These are phyloP conservation scores for Ptychobarbus kaznakovi DNA, from an alignment of 2,797 vertebrate species.

Conservation along the genomic window DNA sequence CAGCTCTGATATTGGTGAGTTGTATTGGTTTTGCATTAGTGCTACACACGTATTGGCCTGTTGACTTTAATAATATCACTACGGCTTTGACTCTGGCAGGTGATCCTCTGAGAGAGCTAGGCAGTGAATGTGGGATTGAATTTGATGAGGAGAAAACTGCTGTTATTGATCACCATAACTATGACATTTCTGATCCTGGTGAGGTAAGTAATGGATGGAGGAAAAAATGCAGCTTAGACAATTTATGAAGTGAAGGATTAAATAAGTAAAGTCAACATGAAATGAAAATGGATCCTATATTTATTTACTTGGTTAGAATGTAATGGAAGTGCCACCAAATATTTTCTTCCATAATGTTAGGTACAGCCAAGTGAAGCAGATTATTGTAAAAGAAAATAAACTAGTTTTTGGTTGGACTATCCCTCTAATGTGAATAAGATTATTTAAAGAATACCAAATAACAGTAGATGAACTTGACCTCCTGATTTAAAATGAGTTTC, in stretches of 20 bases:
- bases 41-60: neutral
- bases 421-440: neutral
- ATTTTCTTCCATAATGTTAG: neutral
- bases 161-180: conserved; percentile 98
- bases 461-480: neutral
- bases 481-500: neutral
- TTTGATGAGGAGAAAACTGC: conserved; percentile 97
- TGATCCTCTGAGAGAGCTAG: conserved; percentile 94
- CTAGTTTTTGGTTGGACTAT: neutral
- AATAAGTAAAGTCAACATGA: neutral
- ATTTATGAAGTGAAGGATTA: neutral
- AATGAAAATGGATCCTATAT: neutral
- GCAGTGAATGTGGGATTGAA: conserved; percentile 97
- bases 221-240: neutral
- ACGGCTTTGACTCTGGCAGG: conserved; percentile 74
- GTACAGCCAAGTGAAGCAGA: neutral
- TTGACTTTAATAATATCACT: neutral
- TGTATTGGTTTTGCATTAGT: neutral
- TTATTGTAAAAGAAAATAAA: neutral
- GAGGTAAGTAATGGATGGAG: conserved; percentile 80
- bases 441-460: neutral
- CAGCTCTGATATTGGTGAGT: conserved; percentile 92
- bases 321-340: neutral
- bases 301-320: neutral
- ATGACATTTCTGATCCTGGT: conserved; percentile 91